Evolutionary conservation across 2,113 vertebrate genomes (phyloP).

Genomic region (Oncorhynchus clarkii): DNA sequence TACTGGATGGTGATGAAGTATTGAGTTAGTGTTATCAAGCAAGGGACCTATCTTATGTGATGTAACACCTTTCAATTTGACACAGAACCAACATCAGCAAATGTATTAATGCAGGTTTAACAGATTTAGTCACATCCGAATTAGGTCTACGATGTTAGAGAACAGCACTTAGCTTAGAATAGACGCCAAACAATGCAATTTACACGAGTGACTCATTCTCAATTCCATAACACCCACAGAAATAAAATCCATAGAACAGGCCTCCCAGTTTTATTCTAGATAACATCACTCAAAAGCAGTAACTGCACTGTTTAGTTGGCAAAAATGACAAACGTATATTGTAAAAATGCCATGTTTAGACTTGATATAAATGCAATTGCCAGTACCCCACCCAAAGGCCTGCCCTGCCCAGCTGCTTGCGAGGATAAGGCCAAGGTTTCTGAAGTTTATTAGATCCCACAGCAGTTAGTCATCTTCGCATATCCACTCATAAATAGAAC

Average conservation of each 20-base stretch:
- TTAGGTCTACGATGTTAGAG: neutral
- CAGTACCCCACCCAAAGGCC: constrained; percentile 30
- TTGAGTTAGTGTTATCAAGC: neutral
- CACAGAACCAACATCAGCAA: neutral
- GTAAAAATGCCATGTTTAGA: neutral
- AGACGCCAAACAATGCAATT: too few species aligned
- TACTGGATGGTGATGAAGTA: neutral
- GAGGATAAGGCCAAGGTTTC: constrained; percentile 13
- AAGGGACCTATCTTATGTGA: too few species aligned
- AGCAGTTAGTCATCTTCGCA: constrained; percentile 1
- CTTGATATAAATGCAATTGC: constrained; percentile 2
- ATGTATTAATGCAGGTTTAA: constrained; percentile 43
- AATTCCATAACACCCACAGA: neutral
- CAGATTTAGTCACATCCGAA: neutral
- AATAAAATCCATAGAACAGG: too few species aligned
- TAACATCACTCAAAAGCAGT: neutral
- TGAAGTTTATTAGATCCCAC: constrained; percentile 28
- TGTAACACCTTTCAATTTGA: neutral
- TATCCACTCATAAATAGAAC: constrained; percentile 26
- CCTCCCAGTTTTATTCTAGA: too few species aligned
- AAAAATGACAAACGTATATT: neutral
- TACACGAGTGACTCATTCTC: too few species aligned
- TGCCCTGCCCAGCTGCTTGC: neutral
- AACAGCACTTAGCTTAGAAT: constrained; percentile 3
- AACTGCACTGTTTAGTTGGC: neutral